Percentiles rank a stretch among this genome's conserved stretches.
These are phyloP conservation scores for Lumbricus terrestris DNA, from an alignment of 2,888 invertebrate species.

Conservation along the genomic window DNA sequence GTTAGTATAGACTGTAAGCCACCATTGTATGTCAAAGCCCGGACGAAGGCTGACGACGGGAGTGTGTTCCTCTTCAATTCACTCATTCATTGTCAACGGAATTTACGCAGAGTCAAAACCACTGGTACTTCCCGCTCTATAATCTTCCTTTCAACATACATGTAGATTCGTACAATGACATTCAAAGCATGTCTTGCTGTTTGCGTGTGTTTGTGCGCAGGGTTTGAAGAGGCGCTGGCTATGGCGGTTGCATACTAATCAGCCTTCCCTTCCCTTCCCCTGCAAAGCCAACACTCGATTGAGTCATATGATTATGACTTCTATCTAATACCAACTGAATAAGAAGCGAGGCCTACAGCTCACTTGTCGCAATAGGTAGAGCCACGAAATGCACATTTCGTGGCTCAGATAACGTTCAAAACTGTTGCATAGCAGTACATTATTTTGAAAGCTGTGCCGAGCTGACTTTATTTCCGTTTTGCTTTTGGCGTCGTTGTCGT, in stretches of 20 bases:
- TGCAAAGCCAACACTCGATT: neutral
- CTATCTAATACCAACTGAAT: too few species aligned
- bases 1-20: too few species aligned
- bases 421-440: neutral
- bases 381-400: too few species aligned
- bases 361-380: too few species aligned
- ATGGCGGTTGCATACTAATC: neutral
- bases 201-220: neutral
- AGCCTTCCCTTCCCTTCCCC: neutral
- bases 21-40: too few species aligned
- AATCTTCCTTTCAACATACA: neutral
- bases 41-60: too few species aligned
- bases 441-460: neutral
- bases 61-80: too few species aligned
- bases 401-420: neutral
- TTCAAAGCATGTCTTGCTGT: neutral
- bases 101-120: neutral
- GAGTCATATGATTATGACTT: too few species aligned
- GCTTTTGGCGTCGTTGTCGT: neutral
- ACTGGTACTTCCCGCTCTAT: neutral
- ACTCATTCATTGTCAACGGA: neutral
- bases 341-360: too few species aligned
- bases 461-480: neutral
- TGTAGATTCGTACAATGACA: neutral
- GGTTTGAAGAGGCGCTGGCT: neutral